A percentile compares a stretch with the other conserved stretches of the same genome.
Conservation (phyloP, 2,797 vertebrate genomes). For the Menidia menidia region DNA sequence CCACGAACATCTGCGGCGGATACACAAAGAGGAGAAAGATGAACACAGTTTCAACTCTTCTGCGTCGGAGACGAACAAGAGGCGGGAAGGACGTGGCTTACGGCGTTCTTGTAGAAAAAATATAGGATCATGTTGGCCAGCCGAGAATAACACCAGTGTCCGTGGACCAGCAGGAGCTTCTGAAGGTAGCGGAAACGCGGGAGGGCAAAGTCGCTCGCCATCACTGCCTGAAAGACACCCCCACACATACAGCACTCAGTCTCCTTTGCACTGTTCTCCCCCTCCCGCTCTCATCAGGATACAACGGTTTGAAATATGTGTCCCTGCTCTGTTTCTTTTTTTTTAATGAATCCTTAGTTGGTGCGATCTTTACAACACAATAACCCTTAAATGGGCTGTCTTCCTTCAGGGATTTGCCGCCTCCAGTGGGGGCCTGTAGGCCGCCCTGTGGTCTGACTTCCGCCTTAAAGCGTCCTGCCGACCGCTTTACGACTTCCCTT, state of each 20-base stretch:
- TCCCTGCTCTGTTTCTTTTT: background rate
- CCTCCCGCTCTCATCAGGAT: slow-evolving; percentile 7
- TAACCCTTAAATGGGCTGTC: slow-evolving; percentile 44
- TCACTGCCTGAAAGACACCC: slow-evolving; percentile 88
- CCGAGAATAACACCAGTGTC: slow-evolving; percentile 97
- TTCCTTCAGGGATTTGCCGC: slow-evolving; percentile 43
- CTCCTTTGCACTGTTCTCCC: background rate
- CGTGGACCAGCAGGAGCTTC: slow-evolving; percentile 95
- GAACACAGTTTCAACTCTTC: too few species aligned
- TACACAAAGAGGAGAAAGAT: background rate
- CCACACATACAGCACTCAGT: slow-evolving; percentile 23
- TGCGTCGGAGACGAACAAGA: background rate
- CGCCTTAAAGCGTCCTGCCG: slow-evolving; percentile 31
- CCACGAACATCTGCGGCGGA: slow-evolving; percentile 93
- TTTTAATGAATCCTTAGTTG: slow-evolving; percentile 52
- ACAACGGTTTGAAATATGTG: background rate
- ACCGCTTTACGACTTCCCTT: slow-evolving; percentile 32
- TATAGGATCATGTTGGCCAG: slow-evolving; percentile 98
- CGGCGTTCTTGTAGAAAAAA: slow-evolving; percentile 98
- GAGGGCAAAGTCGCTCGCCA: slow-evolving; percentile 97
- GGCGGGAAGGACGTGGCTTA: slow-evolving; percentile 46
- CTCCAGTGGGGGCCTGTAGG: slow-evolving; percentile 18
- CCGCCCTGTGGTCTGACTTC: slow-evolving; percentile 32
- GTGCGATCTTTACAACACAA: slow-evolving; percentile 56
- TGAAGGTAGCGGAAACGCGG: slow-evolving; percentile 93